Conservation (phyloP, 2,113 vertebrate genomes). For the human (Homo sapiens) region DNA sequence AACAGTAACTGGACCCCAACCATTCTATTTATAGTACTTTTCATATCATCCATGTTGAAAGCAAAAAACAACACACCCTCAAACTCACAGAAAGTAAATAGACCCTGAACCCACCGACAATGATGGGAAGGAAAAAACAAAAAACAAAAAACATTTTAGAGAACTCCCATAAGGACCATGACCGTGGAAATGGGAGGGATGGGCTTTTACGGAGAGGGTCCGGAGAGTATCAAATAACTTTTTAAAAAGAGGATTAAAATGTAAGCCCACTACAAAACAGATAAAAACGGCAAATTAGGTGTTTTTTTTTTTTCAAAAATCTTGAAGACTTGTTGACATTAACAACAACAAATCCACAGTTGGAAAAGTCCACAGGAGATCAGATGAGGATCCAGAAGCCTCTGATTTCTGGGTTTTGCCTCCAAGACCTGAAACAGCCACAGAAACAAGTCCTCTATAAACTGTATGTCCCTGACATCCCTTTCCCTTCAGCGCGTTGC, state of each 20-base stretch:
- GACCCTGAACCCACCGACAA: conserved; percentile 30
- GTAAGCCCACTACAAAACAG: conserved; percentile 9
- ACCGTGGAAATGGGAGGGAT: conserved; percentile 46
- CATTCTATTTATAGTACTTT: conserved; percentile 67
- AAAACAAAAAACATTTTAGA: conserved; percentile 65
- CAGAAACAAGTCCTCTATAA: conserved; percentile 70
- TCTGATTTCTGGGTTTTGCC: background rate
- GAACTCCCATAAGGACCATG: conserved; percentile 77
- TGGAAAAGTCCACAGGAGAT: conserved; percentile 53
- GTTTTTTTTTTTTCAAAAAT: conserved; percentile 51
- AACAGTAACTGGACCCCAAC: conserved; percentile 55
- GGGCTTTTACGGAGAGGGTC: conserved; percentile 68
- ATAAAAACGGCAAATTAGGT: background rate
- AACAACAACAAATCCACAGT: background rate
- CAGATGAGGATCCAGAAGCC: background rate
- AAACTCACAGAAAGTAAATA: background rate
- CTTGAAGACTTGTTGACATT: conserved; percentile 37
- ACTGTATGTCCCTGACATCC: conserved; percentile 75
- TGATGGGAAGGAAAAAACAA: conserved; percentile 50
- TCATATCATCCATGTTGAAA: conserved; percentile 74
- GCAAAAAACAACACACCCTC: conserved; percentile 74
- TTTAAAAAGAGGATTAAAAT: conserved; percentile 16
- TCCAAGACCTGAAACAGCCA: conserved; percentile 21
- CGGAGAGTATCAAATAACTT: conserved; percentile 47
- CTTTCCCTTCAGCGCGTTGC: conserved; percentile 80